phyloP scores from a whole-genome alignment of 2,888 invertebrate species.

The Polietes domitor region DNA sequence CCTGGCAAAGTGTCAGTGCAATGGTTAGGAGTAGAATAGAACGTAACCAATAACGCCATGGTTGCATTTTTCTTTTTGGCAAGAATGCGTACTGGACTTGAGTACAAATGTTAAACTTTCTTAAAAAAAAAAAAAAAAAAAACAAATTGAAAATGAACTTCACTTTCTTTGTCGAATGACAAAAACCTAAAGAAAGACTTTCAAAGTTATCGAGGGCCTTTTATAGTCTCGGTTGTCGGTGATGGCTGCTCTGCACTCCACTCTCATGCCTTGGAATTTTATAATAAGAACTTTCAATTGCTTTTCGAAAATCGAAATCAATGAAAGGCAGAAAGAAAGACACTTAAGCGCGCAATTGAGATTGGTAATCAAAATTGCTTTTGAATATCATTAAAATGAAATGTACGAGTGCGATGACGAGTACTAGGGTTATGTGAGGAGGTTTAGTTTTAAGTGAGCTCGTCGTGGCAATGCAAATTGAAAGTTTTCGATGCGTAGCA shows the following conservation, averaged over 20 bases:
- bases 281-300: constrained; percentile 67
- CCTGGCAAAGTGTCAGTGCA: background rate
- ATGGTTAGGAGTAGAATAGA: background rate
- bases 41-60: constrained; percentile 6
- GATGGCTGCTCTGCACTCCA: constrained; percentile 4
- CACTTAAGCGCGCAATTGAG: constrained; percentile 46
- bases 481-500: constrained; percentile 5
- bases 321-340: constrained; percentile 64
- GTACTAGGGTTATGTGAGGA: background rate
- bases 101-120: background rate
- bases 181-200: constrained; percentile 70
- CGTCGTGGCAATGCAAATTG: constrained; percentile 1
- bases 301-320: constrained; percentile 49
- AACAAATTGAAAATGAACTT: constrained; percentile 19
- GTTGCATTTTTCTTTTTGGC: constrained; percentile 40
- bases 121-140: constrained; percentile 5
- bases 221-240: constrained; percentile 69
- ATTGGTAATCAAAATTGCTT: constrained; percentile 50
- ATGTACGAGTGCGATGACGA: constrained; percentile 15
- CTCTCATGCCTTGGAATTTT: constrained; percentile 55
- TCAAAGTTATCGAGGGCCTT: constrained; percentile 67
- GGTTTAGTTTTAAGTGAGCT: constrained; percentile 4
- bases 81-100: background rate
- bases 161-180: constrained; percentile 55
- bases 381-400: constrained; percentile 48